Percentiles rank a stretch among this genome's conserved stretches.
Conservation (phyloP, 1,140 invertebrate genomes). For the Stegodyphus mimosarum region DNA sequence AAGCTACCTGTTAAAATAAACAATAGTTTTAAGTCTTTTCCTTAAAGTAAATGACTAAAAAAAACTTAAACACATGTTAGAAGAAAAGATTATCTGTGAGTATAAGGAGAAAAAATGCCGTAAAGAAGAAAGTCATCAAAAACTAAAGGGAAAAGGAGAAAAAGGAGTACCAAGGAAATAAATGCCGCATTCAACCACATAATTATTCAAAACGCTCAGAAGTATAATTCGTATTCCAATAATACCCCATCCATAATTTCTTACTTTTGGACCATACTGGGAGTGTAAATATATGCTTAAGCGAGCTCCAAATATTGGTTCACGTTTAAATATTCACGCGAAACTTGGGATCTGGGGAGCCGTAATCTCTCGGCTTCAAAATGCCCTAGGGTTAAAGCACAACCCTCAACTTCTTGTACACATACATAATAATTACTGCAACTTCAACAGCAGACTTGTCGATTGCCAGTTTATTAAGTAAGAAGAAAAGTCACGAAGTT, state of each 20-base stretch:
- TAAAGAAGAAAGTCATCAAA: no score
- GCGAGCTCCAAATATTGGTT: conserved; percentile 13
- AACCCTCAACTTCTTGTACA: conserved; percentile 14
- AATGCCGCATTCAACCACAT: background rate
- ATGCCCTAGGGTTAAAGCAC: background rate
- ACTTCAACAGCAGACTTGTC: no score
- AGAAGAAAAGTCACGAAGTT: no score
- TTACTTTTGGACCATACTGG: background rate
- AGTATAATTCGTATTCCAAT: conserved; percentile 48
- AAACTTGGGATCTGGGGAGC: conserved; percentile 2
- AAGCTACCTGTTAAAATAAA: no score
- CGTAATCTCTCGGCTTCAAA: conserved; percentile 9
- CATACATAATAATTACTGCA: conserved; percentile 34
- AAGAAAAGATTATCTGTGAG: no score
- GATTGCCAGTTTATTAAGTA: no score
- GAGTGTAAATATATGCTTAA: conserved; percentile 19
- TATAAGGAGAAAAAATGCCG: no score
- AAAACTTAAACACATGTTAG: no score
- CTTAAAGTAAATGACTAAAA: no score
- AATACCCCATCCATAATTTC: conserved; percentile 30
- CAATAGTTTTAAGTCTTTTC: no score
- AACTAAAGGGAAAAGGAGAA: no score
- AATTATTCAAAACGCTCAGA: conserved; percentile 37
- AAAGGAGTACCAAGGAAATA: no score
- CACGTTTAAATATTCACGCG: conserved; percentile 18